phyloP scores from a whole-genome alignment of 2,113 vertebrate species.

The Protobothrops mucrosquamatus region DNA sequence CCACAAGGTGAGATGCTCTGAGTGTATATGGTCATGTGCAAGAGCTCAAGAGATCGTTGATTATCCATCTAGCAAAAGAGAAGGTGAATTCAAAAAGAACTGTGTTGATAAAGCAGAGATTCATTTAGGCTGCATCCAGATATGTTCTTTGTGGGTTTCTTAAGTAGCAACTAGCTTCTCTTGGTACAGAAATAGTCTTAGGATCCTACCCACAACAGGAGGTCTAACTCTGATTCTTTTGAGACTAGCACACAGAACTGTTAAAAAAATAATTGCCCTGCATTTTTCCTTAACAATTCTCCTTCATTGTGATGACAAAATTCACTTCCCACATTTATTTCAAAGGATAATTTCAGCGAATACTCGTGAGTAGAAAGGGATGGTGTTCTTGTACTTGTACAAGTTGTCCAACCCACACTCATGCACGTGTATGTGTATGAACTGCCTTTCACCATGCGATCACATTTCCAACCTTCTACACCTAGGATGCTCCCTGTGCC shows the following conservation, averaged over 20 bases:
- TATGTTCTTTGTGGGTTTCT: background rate
- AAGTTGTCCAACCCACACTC: too few relatives aligned
- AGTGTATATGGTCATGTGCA: conserved; percentile 89
- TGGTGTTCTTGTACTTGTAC: too few relatives aligned
- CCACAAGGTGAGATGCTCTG: conserved; percentile 88
- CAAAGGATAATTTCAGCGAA: background rate
- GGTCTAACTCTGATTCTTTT: background rate
- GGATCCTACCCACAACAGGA: background rate
- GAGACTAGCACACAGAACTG: background rate
- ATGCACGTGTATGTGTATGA: too few relatives aligned
- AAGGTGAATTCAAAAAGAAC: background rate
- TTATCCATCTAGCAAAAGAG: conserved; percentile 54
- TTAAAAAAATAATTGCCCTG: background rate
- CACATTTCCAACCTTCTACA: too few relatives aligned
- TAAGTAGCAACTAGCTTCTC: background rate
- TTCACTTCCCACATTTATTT: background rate
- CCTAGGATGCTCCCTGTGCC: too few relatives aligned
- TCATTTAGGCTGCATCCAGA: background rate
- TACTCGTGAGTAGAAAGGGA: background rate
- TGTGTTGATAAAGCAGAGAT: background rate
- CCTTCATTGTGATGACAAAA: background rate
- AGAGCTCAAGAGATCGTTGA: conserved; percentile 68
- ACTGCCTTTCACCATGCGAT: too few relatives aligned
- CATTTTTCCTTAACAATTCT: background rate
- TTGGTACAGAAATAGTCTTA: background rate